Conservation (phyloP, 2,113 vertebrate species). For the Lontra canadensis region DNA sequence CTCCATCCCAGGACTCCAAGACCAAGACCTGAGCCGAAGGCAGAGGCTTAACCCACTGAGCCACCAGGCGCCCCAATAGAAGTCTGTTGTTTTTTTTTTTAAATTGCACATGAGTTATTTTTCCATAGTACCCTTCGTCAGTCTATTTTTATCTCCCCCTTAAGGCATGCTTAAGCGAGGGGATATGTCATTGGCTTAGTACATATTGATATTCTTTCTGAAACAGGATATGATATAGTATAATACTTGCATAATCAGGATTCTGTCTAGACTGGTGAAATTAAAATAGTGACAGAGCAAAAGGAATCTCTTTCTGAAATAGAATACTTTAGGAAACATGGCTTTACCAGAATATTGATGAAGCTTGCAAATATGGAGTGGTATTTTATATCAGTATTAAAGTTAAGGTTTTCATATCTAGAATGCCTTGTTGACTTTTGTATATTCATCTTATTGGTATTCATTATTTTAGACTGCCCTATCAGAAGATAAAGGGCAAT, state of each 20-base stretch:
- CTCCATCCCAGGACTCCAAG: too few species aligned
- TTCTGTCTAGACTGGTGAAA: constrained; percentile 78
- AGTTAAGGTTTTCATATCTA: constrained; percentile 65
- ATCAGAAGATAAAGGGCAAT: constrained; percentile 35
- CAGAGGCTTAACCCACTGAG: too few species aligned
- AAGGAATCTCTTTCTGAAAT: constrained; percentile 68
- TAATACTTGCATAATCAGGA: constrained; percentile 57
- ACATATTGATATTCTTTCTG: constrained; percentile 64
- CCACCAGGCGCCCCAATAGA: too few species aligned
- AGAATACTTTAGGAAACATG: constrained; percentile 54
- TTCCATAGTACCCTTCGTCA: background rate
- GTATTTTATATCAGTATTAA: constrained; percentile 61
- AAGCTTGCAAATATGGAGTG: constrained; percentile 64
- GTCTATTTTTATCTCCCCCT: constrained; percentile 50
- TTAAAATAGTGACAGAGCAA: constrained; percentile 69
- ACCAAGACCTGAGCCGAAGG: too few species aligned
- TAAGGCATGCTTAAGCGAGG: constrained; percentile 9
- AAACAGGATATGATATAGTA: constrained; percentile 56
- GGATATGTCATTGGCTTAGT: constrained; percentile 32
- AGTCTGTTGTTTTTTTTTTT: too few species aligned
- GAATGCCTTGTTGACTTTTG: constrained; percentile 76
- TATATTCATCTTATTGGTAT: constrained; percentile 72
- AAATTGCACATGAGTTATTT: constrained; percentile 39
- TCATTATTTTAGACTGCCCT: constrained; percentile 69
- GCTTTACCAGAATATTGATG: constrained; percentile 61